Conservation (phyloP, 1,140 invertebrate species). For the Potamilus streckersoni region DNA sequence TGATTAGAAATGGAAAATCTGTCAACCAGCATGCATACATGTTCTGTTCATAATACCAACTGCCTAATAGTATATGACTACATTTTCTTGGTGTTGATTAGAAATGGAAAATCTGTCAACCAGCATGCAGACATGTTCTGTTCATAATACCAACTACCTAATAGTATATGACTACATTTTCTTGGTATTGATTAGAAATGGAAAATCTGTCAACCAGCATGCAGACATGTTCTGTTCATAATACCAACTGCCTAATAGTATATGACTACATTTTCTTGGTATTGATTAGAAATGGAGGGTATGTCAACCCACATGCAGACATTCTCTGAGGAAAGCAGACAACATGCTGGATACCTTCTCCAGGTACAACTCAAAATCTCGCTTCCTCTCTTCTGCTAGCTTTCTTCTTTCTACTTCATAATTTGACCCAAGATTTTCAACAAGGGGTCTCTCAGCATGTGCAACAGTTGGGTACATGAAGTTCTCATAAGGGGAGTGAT, state of each 20-base stretch:
- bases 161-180: neutral
- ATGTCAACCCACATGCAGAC: neutral
- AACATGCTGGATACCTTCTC: conserved; percentile 20
- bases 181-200: no score
- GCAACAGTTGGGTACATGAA: conserved; percentile 27
- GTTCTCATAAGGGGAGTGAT: conserved; percentile 23
- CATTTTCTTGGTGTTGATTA: neutral
- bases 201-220: no score
- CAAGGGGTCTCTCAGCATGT: conserved; percentile 21
- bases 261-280: neutral
- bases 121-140: neutral
- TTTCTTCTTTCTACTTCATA: conserved; percentile 3
- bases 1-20: no score
- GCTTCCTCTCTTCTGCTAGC: conserved; percentile 14
- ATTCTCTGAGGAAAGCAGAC: conserved; percentile 2
- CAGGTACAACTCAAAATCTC: conserved; percentile 21
- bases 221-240: no score
- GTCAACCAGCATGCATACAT: no score
- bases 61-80: neutral
- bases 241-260: neutral
- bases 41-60: neutral
- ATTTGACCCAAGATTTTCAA: conserved; percentile 16
- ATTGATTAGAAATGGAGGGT: neutral
- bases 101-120: neutral
- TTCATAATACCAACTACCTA: neutral